phyloP scores from a whole-genome alignment of 2,113 vertebrate genomes.

The Furnarius figulus region DNA sequence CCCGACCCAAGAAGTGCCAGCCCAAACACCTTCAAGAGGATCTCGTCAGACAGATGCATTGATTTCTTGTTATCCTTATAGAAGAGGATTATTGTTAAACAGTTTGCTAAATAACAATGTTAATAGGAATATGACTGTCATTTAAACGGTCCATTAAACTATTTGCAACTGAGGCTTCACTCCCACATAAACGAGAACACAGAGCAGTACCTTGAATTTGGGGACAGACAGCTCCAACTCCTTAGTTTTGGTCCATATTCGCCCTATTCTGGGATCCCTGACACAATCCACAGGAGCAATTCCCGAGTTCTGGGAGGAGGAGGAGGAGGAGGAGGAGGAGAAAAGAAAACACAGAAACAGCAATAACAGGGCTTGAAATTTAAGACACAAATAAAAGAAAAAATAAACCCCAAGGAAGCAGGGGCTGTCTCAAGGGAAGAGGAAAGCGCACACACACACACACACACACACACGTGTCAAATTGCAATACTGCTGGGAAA shows the following conservation, averaged over 20 bases:
- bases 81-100: not conserved
- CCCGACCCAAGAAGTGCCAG: not conserved
- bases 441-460: not conserved
- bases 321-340: not conserved
- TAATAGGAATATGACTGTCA: slow-evolving; percentile 9
- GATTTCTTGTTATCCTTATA: not conserved
- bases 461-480: slow-evolving; percentile 53
- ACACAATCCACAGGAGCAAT: slow-evolving; percentile 92
- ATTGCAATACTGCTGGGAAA: slow-evolving; percentile 60
- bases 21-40: not conserved
- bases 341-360: slow-evolving; percentile 25
- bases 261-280: slow-evolving; percentile 93
- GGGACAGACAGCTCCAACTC: slow-evolving; percentile 95
- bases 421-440: not conserved
- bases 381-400: slow-evolving; percentile 14
- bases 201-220: slow-evolving; percentile 90
- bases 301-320: slow-evolving; percentile 84
- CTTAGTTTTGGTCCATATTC: slow-evolving; percentile 97
- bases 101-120: slow-evolving; percentile 9
- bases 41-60: not conserved
- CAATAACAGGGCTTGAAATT: slow-evolving; percentile 20
- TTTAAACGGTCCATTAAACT: slow-evolving; percentile 45
- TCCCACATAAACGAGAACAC: not conserved
- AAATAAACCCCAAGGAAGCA: slow-evolving; percentile 38
- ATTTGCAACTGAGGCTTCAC: not conserved